These are phyloP conservation scores for Sminthurides aquaticus DNA, from an alignment of 2,888 invertebrate species.

Conservation along the genomic window DNA sequence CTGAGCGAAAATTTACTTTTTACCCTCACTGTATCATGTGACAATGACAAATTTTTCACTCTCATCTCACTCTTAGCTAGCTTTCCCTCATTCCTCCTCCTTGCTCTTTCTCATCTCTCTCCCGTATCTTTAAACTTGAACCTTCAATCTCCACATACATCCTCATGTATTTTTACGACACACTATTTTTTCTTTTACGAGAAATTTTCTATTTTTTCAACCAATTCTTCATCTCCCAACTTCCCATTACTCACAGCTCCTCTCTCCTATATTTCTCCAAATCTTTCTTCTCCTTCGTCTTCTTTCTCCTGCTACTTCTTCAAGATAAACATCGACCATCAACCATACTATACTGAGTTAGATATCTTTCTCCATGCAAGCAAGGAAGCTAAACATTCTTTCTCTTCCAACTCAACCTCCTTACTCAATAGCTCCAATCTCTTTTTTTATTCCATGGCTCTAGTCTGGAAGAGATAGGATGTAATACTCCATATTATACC, in stretches of 20 bases:
- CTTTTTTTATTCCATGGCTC: too few species aligned
- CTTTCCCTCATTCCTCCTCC: too few species aligned
- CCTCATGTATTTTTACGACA: not conserved
- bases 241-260: not conserved
- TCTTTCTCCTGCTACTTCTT: not conserved
- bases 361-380: too few species aligned
- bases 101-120: too few species aligned
- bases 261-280: not conserved
- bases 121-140: not conserved
- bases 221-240: not conserved
- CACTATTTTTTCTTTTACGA: not conserved
- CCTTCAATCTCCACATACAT: not conserved
- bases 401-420: too few species aligned
- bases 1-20: not conserved
- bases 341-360: too few species aligned
- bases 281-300: not conserved
- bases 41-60: not conserved
- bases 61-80: not conserved
- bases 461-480: too few species aligned
- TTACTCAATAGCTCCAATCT: too few species aligned
- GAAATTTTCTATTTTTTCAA: not conserved
- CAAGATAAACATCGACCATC: not conserved
- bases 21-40: not conserved
- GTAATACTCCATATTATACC: not conserved
- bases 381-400: too few species aligned